A percentile compares a stretch with the other conserved stretches of the same genome.
These are phyloP conservation scores for Parauchenoglanis punctatus DNA, from an alignment of 2,797 vertebrate species.

Conservation along the genomic window DNA sequence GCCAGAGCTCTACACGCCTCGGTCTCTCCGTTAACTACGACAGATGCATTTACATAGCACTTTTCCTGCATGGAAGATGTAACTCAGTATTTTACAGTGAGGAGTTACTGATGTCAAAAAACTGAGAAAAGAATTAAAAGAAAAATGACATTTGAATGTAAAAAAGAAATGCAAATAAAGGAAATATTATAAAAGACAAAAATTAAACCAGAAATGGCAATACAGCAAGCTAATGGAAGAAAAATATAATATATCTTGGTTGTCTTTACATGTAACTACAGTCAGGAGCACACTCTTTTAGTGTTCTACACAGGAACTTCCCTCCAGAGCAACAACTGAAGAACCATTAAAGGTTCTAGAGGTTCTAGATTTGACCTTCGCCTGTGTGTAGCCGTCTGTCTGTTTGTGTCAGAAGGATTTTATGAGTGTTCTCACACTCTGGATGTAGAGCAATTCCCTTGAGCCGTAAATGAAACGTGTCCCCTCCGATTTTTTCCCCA, in stretches of 20 bases:
- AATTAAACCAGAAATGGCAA: background rate
- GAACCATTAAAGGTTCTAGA: background rate
- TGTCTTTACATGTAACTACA: background rate
- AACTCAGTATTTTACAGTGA: background rate
- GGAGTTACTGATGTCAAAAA: background rate
- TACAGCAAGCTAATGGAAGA: background rate
- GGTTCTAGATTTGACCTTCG: background rate
- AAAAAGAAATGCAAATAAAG: background rate
- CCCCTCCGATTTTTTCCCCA: slow-evolving; percentile 2
- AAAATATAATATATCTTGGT: background rate
- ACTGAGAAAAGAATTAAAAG: background rate
- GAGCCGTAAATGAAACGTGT: slow-evolving; percentile 41
- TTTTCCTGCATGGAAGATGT: no score
- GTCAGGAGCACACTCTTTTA: background rate
- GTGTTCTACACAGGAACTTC: background rate
- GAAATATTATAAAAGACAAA: background rate
- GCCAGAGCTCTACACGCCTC: background rate
- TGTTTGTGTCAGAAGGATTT: background rate
- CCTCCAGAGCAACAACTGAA: background rate
- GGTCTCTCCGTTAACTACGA: background rate
- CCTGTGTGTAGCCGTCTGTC: background rate
- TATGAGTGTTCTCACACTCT: background rate
- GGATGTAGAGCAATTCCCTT: background rate
- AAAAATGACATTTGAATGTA: background rate
- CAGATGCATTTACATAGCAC: background rate